Conservation (phyloP, 2,888 invertebrate genomes). For the Noctua janthe region DNA sequence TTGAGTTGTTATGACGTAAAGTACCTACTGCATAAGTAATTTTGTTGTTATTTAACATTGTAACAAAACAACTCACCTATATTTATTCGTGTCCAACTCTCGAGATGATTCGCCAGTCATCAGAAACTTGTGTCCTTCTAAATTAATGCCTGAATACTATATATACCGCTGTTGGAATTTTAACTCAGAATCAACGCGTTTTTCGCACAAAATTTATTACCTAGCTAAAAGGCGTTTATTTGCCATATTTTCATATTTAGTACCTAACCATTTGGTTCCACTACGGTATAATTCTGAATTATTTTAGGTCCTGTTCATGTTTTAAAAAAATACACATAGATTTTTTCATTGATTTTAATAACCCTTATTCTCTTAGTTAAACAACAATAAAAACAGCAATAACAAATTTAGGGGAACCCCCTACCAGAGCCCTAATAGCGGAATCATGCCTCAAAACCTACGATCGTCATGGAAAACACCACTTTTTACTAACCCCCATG, state of each 20-base stretch:
- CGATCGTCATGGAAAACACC: slow-evolving; percentile 28
- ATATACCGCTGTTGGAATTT: not conserved
- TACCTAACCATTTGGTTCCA: too few relatives aligned
- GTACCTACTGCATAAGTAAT: not conserved
- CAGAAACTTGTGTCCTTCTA: not conserved
- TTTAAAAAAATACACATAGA: not conserved
- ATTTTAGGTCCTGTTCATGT: not conserved
- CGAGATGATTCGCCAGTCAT: not conserved
- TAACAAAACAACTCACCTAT: slow-evolving; percentile 8
- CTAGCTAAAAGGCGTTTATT: not conserved
- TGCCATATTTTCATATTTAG: not conserved
- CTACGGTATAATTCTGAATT: not conserved
- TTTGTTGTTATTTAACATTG: slow-evolving; percentile 18
- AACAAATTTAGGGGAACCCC: not conserved
- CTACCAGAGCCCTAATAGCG: not conserved
- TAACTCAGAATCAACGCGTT: not conserved
- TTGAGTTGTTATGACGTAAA: not conserved
- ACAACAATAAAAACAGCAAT: not conserved
- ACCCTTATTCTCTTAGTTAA: not conserved
- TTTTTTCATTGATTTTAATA: too few relatives aligned
- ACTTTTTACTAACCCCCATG: slow-evolving; percentile 31
- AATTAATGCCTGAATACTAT: not conserved
- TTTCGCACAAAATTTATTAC: not conserved
- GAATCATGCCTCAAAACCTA: slow-evolving; percentile 1
- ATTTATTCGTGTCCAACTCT: not conserved